Evolutionary conservation across 2,113 vertebrate species (phyloP), one percentile per base, ranked within the genome.

Genomic region (Donacobius atricapilla): DNA sequence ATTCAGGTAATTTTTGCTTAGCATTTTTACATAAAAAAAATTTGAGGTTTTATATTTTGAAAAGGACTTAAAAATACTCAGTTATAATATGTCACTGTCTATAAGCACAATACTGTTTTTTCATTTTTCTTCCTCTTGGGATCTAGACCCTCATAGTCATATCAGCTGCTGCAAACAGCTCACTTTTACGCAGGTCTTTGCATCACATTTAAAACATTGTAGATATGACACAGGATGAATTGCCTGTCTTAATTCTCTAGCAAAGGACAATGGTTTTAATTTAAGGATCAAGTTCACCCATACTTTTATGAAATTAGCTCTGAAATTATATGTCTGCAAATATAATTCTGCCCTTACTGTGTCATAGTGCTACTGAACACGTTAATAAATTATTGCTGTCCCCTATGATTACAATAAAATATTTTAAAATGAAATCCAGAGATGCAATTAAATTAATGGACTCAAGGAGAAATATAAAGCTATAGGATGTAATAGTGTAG

Each of bases 401-500:
- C 87, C 35, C 53, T 91, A 25, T 82, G 64, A 94, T 94, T 95
- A 76, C 48, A 89, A 69, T 93, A 89, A 95, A 91, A 87, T 94
- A 95, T 95, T 94, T 95, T 84, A 64, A 94, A 87, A 87, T 72
- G 24, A 96, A 96, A 82, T 68, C 53, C 57, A 61, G 80, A 82
- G 65, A 69, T 84, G 87, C 87, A 94, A 91, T 96, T 84, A 94
- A 97, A 96, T 96, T 95, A 96, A 96, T 87, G 77, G 81, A 68
- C 80, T 96, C 61, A 23, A 75, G 44, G 89, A 93, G 73, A 79
- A 89, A 94, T 87, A 87, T 64, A 82, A 96, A 94, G 81, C 83
- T 76, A 65, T 81, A 93, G 61, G 53, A 95, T 87, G 48, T 87
- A 84, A 35, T 48, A 88, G 56, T 56, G 37, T 84, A 51, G 92